Evolutionary conservation across 35 echinoderm and acorn worm genomes (phyloP).

Genomic region (Lytechinus variegatus): DNA sequence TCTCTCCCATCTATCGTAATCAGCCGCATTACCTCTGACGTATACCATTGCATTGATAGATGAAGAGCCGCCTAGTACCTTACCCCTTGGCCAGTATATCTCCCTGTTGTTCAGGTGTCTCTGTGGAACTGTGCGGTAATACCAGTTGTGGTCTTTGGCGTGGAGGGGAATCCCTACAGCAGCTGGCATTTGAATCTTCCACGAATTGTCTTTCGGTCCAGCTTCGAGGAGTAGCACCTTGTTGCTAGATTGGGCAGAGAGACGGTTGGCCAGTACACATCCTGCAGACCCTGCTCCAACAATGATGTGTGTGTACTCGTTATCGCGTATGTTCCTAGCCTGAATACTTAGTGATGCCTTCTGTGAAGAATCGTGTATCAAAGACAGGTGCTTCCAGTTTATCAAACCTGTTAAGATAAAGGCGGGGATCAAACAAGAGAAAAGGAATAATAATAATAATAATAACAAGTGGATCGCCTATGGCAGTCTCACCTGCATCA

Average conservation of each 20-base stretch:
- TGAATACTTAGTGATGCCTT: background rate
- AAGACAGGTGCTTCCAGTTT: no score
- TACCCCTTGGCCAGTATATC: no score
- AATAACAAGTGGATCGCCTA: no score
- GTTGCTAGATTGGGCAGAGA: slow-evolving; percentile 76
- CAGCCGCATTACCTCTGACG: slow-evolving; percentile 82
- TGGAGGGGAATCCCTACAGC: slow-evolving; percentile 79
- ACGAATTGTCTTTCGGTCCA: slow-evolving; percentile 80
- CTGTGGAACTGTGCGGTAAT: slow-evolving; percentile 82
- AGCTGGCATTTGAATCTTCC: slow-evolving; percentile 98
- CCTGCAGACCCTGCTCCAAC: slow-evolving; percentile 38
- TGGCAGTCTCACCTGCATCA: no score
- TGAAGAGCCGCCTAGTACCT: slow-evolving; percentile 73
- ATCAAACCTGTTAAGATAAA: no score
- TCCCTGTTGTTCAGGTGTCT: slow-evolving; percentile 71
- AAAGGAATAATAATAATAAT: no score
- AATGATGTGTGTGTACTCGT: slow-evolving; percentile 86
- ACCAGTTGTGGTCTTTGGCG: slow-evolving; percentile 85
- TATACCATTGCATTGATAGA: slow-evolving; percentile 98
- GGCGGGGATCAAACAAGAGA: no score
- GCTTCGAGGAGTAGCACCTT: slow-evolving; percentile 86
- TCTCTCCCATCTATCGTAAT: slow-evolving; percentile 88
- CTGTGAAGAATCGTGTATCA: background rate
- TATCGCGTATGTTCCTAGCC: background rate
- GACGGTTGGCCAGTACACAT: slow-evolving; percentile 5